These are phyloP conservation scores for Zeus faber DNA, from an alignment of 2,113 vertebrate genomes.

Conservation along the genomic window DNA sequence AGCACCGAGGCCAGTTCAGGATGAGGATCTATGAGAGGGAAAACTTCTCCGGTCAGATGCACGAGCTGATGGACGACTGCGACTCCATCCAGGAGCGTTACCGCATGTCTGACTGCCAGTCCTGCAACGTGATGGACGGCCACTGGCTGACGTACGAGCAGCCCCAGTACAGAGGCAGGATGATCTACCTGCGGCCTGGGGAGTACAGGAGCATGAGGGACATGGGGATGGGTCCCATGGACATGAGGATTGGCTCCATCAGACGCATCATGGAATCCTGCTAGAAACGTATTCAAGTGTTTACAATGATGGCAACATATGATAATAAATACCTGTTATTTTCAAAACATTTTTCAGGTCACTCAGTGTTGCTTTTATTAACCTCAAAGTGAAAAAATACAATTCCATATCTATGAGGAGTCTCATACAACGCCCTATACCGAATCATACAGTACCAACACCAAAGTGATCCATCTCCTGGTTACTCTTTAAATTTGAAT, in stretches of 20 bases:
- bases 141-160: slow-evolving; percentile 79
- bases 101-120: slow-evolving; percentile 70
- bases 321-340: slow-evolving; percentile 16
- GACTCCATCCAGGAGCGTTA: slow-evolving; percentile 69
- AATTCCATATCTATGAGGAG: too few species aligned
- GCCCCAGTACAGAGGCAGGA: slow-evolving; percentile 70
- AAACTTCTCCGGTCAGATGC: slow-evolving; percentile 64
- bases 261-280: slow-evolving; percentile 64
- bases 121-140: slow-evolving; percentile 76
- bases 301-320: slow-evolving; percentile 15
- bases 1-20: slow-evolving; percentile 70
- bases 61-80: slow-evolving; percentile 71
- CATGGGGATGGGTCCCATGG: slow-evolving; percentile 46
- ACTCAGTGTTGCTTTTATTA: too few species aligned
- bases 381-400: too few species aligned
- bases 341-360: neutral
- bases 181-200: slow-evolving; percentile 72
- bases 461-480: too few species aligned
- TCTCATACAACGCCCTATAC: too few species aligned
- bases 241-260: slow-evolving; percentile 65
- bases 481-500: too few species aligned
- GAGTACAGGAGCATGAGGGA: slow-evolving; percentile 73
- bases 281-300: slow-evolving; percentile 22
- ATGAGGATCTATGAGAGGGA: slow-evolving; percentile 75
- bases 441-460: too few species aligned